phyloP scores from a whole-genome alignment of 2,888 invertebrate species.

The Criorhina ranunculi region DNA sequence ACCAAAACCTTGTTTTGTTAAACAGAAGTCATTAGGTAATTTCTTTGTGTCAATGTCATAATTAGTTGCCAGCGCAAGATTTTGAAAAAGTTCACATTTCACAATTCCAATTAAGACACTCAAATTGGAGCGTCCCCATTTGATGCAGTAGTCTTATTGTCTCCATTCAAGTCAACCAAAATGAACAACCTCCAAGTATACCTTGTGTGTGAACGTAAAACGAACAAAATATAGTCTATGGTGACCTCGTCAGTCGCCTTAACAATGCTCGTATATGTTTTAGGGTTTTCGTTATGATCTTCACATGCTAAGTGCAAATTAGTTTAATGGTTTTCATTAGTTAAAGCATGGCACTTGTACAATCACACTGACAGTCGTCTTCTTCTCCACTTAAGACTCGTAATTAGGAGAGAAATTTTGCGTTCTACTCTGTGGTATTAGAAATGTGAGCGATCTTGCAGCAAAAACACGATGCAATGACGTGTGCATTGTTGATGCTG shows the following conservation, averaged over 20 bases:
- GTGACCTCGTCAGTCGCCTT: conserved; percentile 48
- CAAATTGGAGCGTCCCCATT: conserved; percentile 49
- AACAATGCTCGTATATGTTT: conserved; percentile 43
- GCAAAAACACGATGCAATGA: conserved; percentile 53
- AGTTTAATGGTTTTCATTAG: conserved; percentile 68
- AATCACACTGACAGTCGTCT: conserved; percentile 39
- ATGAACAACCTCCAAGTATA: conserved; percentile 26
- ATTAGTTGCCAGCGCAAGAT: conserved; percentile 37
- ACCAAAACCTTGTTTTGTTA: conserved; percentile 24
- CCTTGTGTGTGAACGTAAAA: conserved; percentile 45
- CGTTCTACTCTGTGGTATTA: conserved; percentile 51
- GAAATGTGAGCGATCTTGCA: conserved; percentile 60
- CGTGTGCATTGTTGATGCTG: conserved; percentile 53
- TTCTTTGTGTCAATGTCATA: conserved; percentile 47
- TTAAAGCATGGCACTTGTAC: conserved; percentile 10
- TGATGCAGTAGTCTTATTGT: conserved; percentile 31
- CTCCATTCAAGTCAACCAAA: conserved; percentile 34
- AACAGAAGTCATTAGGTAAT: conserved; percentile 29
- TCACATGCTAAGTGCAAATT: conserved; percentile 63
- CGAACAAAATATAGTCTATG: conserved; percentile 10
- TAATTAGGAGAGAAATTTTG: conserved; percentile 76
- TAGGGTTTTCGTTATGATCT: conserved; percentile 48
- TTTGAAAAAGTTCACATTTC: conserved; percentile 62
- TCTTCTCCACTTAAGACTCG: conserved; percentile 39
- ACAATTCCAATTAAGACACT: conserved; percentile 57